Evolutionary conservation across 2,888 invertebrate genomes (phyloP).

Genomic region (Stictocephala bisonia): DNA sequence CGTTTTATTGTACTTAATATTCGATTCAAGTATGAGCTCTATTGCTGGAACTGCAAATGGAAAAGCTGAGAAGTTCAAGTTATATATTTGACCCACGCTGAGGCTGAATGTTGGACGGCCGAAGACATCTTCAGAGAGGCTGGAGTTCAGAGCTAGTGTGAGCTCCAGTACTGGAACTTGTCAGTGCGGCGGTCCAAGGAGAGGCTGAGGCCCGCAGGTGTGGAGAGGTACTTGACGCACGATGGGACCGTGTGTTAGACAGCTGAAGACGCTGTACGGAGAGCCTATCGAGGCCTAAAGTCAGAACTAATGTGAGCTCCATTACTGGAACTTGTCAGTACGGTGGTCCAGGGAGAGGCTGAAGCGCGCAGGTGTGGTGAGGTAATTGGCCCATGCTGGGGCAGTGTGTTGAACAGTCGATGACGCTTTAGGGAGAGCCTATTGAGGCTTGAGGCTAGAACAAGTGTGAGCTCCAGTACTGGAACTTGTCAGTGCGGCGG

Average conservation of each 20-base stretch:
- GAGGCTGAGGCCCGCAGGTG: neutral
- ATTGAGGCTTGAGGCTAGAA: too few relatives aligned
- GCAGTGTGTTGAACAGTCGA: constrained; percentile 50
- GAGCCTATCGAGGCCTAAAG: constrained; percentile 64
- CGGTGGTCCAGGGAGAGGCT: constrained; percentile 11
- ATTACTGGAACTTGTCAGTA: neutral
- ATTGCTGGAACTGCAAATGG: too few relatives aligned
- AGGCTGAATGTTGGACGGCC: too few relatives aligned
- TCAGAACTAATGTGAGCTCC: constrained; percentile 52
- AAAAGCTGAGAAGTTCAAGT: too few relatives aligned
- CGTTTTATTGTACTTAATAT: too few relatives aligned
- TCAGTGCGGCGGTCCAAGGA: constrained; percentile 4
- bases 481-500: neutral
- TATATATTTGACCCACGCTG: too few relatives aligned
- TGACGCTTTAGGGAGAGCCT: too few relatives aligned
- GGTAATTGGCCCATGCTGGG: neutral
- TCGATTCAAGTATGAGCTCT: too few relatives aligned
- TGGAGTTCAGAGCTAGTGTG: too few relatives aligned
- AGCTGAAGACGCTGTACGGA: constrained; percentile 62
- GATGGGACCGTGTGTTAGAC: constrained; percentile 46
- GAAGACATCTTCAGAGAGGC: too few relatives aligned
- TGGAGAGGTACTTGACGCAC: neutral
- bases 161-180: neutral
- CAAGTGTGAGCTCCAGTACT: constrained; percentile 1
- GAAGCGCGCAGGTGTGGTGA: neutral